Conservation (phyloP, 2,797 vertebrate genomes). For the Knipowitschia caucasica region DNA sequence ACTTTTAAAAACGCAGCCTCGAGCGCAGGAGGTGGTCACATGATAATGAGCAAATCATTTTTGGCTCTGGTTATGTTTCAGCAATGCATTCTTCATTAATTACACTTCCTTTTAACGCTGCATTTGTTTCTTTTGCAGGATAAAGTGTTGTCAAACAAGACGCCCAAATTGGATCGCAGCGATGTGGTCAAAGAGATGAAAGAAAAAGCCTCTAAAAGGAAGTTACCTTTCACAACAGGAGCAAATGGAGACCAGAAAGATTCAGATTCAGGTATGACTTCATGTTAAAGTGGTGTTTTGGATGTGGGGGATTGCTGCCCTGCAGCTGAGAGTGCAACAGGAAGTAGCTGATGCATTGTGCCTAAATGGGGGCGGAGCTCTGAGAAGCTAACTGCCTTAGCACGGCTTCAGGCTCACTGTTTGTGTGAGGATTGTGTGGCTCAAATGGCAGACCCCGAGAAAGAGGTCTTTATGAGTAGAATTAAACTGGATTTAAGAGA, state of each 20-base stretch:
- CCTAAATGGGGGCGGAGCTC: constrained; percentile 19
- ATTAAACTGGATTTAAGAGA: constrained; percentile 35
- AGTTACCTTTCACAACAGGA: constrained; percentile 95
- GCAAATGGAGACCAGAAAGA: constrained; percentile 99
- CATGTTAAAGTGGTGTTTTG: background rate
- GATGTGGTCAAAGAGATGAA: constrained; percentile 99
- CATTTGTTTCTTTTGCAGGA: constrained; percentile 73
- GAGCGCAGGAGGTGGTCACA: constrained; percentile 20
- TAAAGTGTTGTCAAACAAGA: constrained; percentile 99
- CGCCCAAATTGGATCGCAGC: constrained; percentile 94
- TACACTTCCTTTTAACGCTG: background rate
- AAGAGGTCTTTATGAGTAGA: constrained; percentile 22
- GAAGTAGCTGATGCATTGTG: constrained; percentile 42
- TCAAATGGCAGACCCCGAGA: constrained; percentile 19
- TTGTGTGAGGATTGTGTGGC: constrained; percentile 20
- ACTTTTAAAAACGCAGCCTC: constrained; percentile 19
- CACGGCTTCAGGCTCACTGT: constrained; percentile 16
- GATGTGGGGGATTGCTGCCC: constrained; percentile 27
- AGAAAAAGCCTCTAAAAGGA: constrained; percentile 94
- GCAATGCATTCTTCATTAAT: background rate
- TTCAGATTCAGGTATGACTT: constrained; percentile 92
- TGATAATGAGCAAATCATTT: constrained; percentile 9
- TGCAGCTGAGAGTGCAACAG: constrained; percentile 36
- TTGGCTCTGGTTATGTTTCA: background rate
- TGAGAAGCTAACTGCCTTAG: constrained; percentile 17